phyloP scores from a whole-genome alignment of 2,113 vertebrate species.

The Dasyornis broadbenti region DNA sequence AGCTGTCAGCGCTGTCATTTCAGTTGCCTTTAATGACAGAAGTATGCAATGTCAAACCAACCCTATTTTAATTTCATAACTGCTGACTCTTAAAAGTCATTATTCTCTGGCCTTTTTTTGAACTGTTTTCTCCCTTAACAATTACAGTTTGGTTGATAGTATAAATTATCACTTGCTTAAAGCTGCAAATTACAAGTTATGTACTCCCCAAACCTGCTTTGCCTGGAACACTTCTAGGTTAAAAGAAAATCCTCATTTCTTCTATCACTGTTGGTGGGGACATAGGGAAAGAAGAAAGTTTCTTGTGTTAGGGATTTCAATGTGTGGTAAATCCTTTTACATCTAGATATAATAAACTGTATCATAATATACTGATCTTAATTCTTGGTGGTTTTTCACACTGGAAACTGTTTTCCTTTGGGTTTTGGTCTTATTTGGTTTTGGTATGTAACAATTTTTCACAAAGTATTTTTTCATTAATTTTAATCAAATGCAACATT shows the following conservation, averaged over 20 bases:
- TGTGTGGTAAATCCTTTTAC: background rate
- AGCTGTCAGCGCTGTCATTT: background rate
- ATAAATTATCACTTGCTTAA: background rate
- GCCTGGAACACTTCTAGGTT: background rate
- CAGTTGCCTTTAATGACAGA: background rate
- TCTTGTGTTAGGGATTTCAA: background rate
- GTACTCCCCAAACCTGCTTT: background rate
- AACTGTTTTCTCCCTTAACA: background rate
- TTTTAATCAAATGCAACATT: background rate
- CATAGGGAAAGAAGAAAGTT: background rate
- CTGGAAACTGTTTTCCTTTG: background rate
- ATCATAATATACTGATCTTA: background rate
- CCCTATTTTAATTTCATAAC: background rate
- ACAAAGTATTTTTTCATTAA: background rate
- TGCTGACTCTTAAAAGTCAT: background rate
- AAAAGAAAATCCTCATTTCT: constrained; percentile 9
- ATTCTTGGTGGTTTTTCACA: background rate
- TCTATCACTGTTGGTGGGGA: background rate
- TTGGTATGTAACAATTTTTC: background rate
- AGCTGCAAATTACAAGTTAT: background rate
- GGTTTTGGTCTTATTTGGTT: background rate
- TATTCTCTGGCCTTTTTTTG: background rate
- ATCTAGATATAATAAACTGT: background rate
- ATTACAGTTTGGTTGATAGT: background rate
- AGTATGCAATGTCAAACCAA: background rate